A percentile compares a stretch with the other conserved stretches of the same genome.
phyloP scores from a whole-genome alignment of 2,888 invertebrate genomes.

The Agonopterix subpropinquella region DNA sequence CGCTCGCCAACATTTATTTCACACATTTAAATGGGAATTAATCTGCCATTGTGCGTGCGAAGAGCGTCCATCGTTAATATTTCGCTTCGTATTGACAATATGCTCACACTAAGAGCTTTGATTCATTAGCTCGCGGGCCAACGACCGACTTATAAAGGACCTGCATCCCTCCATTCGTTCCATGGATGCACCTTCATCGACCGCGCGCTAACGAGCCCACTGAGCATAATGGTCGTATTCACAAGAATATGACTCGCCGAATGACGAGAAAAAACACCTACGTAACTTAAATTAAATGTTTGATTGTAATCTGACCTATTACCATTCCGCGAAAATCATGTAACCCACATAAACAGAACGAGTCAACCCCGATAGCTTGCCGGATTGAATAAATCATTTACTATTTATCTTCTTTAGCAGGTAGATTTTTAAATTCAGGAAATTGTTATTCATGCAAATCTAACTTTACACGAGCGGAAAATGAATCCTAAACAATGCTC shows the following conservation, averaged over 20 bases:
- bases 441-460: constrained; percentile 69
- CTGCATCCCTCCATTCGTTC: constrained; percentile 60
- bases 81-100: constrained; percentile 66
- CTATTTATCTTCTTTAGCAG: constrained; percentile 63
- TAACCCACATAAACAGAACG: constrained; percentile 55
- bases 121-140: constrained; percentile 68
- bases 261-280: constrained; percentile 35
- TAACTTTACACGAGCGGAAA: constrained; percentile 66
- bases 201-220: constrained; percentile 64
- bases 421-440: constrained; percentile 63
- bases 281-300: constrained; percentile 33
- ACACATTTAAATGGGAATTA: constrained; percentile 65
- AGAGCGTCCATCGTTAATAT: constrained; percentile 54
- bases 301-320: constrained; percentile 35
- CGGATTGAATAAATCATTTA: constrained; percentile 58
- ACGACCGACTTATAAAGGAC: constrained; percentile 64
- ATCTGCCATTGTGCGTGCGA: constrained; percentile 53
- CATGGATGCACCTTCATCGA: constrained; percentile 57
- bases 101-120: constrained; percentile 55
- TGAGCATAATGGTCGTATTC: constrained; percentile 63
- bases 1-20: constrained; percentile 49
- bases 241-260: constrained; percentile 49
- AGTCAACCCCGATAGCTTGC: constrained; percentile 50
- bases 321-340: constrained; percentile 36
- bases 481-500: constrained; percentile 60